phyloP scores from a whole-genome alignment of 2,113 vertebrate genomes.

The Potamarius usumacintae region DNA sequence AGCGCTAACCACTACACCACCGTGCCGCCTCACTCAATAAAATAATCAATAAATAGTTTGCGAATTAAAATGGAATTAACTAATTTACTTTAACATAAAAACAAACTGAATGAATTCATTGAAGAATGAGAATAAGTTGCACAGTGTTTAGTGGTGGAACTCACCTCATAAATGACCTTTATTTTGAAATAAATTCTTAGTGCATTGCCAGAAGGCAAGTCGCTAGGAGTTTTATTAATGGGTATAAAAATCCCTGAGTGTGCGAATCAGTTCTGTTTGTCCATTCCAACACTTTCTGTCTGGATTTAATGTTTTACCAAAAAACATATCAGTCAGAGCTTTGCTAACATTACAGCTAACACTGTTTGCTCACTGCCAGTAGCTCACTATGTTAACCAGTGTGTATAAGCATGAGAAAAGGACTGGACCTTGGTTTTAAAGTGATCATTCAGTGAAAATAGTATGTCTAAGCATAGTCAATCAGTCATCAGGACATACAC shows the following conservation, averaged over 20 bases:
- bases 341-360: neutral
- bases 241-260: neutral
- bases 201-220: neutral
- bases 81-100: neutral
- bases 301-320: neutral
- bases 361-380: neutral
- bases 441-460: neutral
- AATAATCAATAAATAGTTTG: neutral
- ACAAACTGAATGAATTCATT: neutral
- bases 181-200: neutral
- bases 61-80: neutral
- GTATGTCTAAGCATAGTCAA: neutral
- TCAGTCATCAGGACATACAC: neutral
- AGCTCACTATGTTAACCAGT: neutral
- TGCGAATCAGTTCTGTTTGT: neutral
- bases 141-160: neutral
- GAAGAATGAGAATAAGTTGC: neutral
- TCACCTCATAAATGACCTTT: neutral
- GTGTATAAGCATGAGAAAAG: neutral
- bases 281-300: neutral
- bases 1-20: too few species aligned
- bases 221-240: neutral
- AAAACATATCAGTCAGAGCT: slow-evolving; percentile 5
- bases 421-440: neutral
- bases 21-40: neutral